A percentile compares a stretch with the other conserved stretches of the same genome.
phyloP scores from a whole-genome alignment of 2,113 vertebrate genomes.

The Puma concolor region DNA sequence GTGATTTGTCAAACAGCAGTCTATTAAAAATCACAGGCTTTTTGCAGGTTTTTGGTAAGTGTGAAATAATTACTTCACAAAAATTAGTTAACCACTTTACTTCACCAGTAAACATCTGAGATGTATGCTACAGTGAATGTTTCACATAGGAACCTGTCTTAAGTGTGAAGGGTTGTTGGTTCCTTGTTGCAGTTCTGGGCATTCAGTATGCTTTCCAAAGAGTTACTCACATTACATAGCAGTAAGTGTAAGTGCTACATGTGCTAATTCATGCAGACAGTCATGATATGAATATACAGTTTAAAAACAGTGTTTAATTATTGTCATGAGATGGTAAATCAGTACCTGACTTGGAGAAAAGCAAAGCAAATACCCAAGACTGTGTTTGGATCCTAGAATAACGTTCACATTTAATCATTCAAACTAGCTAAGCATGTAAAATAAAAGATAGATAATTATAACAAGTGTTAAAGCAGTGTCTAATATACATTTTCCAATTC shows the following conservation, averaged over 20 bases:
- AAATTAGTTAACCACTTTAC: slow-evolving; percentile 28
- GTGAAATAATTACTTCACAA: slow-evolving; percentile 59
- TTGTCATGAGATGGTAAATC: neutral
- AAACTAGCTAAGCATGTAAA: neutral
- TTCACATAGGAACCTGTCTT: slow-evolving; percentile 17
- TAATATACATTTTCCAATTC: neutral
- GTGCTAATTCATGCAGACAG: neutral
- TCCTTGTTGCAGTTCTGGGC: slow-evolving; percentile 39
- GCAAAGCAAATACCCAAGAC: neutral
- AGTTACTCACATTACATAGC: neutral
- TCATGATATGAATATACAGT: slow-evolving; percentile 14
- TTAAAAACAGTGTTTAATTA: slow-evolving; percentile 43
- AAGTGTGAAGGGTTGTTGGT: slow-evolving; percentile 17
- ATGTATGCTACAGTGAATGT: neutral
- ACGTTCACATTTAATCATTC: slow-evolving; percentile 34
- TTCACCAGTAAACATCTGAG: slow-evolving; percentile 31
- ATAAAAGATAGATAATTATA: neutral
- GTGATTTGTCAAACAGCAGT: neutral
- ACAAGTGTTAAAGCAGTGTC: neutral
- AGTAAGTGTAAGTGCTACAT: neutral
- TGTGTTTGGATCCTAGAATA: neutral
- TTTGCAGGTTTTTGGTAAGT: slow-evolving; percentile 56
- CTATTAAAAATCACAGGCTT: slow-evolving; percentile 55
- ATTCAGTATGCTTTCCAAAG: neutral
- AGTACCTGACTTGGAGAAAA: slow-evolving; percentile 43